Conservation (phyloP, 23 tunicate genomes). For the Trididemnum miniatum region DNA sequence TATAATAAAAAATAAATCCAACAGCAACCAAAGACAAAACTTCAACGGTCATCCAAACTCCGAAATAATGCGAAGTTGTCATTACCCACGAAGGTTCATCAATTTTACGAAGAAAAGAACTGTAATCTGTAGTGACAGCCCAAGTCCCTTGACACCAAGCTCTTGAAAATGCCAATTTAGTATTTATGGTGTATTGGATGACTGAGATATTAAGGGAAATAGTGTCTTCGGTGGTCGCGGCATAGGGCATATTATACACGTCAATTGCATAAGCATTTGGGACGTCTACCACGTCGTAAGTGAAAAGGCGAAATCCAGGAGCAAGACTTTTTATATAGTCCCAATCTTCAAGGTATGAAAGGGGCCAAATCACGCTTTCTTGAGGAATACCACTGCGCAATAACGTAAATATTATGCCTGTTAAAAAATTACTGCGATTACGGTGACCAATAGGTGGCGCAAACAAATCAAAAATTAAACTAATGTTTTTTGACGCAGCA, state of each 20-base stretch:
- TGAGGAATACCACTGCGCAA: constrained; percentile 52
- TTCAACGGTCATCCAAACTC: neutral
- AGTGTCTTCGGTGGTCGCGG: constrained; percentile 13
- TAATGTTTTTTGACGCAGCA: constrained; percentile 28
- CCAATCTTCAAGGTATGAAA: neutral
- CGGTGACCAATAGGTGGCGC: constrained; percentile 49
- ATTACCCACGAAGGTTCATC: constrained; percentile 1
- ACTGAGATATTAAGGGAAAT: constrained; percentile 20
- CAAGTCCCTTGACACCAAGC: constrained; percentile 63
- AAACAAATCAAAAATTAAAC: constrained; percentile 69
- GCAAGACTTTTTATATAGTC: constrained; percentile 28
- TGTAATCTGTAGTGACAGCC: constrained; percentile 46
- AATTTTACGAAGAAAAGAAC: neutral
- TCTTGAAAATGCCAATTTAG: constrained; percentile 33
- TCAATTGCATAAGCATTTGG: constrained; percentile 26
- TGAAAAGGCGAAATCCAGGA: constrained; percentile 50
- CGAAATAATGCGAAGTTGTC: neutral
- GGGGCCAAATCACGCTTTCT: constrained; percentile 51
- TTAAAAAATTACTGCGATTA: constrained; percentile 11
- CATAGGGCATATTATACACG: constrained; percentile 38
- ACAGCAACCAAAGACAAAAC: neutral
- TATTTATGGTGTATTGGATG: constrained; percentile 41
- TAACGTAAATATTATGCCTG: constrained; percentile 27
- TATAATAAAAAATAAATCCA: neutral
- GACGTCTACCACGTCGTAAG: neutral